Percentiles rank a stretch among this genome's conserved stretches.
Evolutionary conservation across 2,888 invertebrate species (phyloP).

Genomic region (Tenthredo mesomela): DNA sequence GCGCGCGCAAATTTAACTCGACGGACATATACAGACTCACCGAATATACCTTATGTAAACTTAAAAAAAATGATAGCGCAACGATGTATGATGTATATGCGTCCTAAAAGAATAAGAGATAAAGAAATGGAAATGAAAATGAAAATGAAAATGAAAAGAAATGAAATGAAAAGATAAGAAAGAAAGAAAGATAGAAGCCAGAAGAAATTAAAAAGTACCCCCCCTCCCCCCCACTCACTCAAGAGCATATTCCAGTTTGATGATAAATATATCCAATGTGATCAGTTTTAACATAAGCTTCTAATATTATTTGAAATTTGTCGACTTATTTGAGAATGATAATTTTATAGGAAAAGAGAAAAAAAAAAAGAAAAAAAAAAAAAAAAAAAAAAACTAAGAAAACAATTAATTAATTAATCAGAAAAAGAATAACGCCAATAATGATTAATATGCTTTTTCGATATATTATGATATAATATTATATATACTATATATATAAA

Average conservation of each 20-base stretch:
- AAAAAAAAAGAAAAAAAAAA: background rate
- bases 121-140: background rate
- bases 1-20: background rate
- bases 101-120: background rate
- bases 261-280: conserved; percentile 40
- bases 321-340: background rate
- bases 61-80: background rate
- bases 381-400: background rate
- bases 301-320: background rate
- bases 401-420: background rate
- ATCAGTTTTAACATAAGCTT: conserved; percentile 13
- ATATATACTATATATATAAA: background rate
- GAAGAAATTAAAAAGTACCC: conserved; percentile 9
- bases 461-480: conserved; percentile 3
- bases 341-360: no score
- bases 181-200: background rate
- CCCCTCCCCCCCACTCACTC: background rate
- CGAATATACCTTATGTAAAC: background rate
- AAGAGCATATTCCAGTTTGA: background rate
- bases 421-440: background rate
- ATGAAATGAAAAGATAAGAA: background rate
- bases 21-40: background rate
- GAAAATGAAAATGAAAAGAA: background rate
- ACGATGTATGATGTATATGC: background rate
- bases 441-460: background rate